Evolutionary conservation across 2,113 vertebrate genomes (phyloP), one percentile per base, ranked within the genome.

Genomic region (Dermatemys mawii): DNA sequence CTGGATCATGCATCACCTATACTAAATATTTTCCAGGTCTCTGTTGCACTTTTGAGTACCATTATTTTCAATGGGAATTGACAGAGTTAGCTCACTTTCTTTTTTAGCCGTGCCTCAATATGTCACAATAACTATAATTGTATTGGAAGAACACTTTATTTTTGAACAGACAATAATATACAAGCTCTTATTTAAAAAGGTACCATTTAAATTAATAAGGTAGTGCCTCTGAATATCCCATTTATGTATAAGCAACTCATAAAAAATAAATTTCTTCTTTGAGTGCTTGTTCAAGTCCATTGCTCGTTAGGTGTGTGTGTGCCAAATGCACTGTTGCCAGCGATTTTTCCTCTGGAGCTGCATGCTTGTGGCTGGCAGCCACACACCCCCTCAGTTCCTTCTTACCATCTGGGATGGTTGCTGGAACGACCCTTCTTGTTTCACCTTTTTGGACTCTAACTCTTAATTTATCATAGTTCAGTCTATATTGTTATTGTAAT

Each of bases 131-230:
- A 29, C 27, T 29, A 76, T 46, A 46, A 76, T 3, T 14, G 26
- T 76, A 22, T 10, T 76, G 22, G 26, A 76, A 10, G 81, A 79
- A 8, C 41, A 76, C 26, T 46, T 22, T 73, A 50, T 51, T 80
- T 63, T 12, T 83, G 3, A 4, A 48, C 0, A 2, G 29, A 17
- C 50, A 19, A 44, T 11, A 1, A 0, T 29, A 8, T 78, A 54
- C 79, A 84, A 1, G 1, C 19, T 4, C 5, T 84, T 8, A n/a
- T n/a, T 70, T 16, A 38, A 5, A 5, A 81, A 5, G 0, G 1
- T 84, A 60, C 22, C 1, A 0, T 54, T 55, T 81, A 41, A 46
- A 3, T 82, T 63, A 48, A 46, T 87, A 49, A 87, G 11, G 22
- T 57, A 41, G 46, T 87, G 14, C 49, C 85, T 92, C 88, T 78